A percentile compares a stretch with the other conserved stretches of the same genome.
Evolutionary conservation across 1,140 invertebrate species (phyloP).

Genomic region (Sinonovacula constricta): DNA sequence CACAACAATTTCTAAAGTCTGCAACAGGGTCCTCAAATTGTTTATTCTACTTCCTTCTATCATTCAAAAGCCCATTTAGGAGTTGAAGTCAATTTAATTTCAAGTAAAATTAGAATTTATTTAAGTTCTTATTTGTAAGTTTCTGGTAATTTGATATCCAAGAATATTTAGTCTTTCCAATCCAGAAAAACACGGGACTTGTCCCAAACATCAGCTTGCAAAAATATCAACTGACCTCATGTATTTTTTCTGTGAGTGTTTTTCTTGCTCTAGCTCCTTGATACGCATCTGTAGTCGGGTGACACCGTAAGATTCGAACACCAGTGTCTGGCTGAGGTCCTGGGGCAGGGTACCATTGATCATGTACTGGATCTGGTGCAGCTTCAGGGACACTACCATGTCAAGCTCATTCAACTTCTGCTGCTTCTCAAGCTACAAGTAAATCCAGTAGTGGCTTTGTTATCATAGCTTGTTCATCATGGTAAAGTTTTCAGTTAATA

Average conservation of each 20-base stretch:
- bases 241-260: slow-evolving; percentile 81
- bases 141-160: too few species aligned
- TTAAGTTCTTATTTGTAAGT: too few species aligned
- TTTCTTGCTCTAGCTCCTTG: slow-evolving; percentile 84
- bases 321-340: slow-evolving; percentile 82
- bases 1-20: too few species aligned
- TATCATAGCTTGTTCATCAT: neutral
- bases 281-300: slow-evolving; percentile 82
- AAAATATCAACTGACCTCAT: too few species aligned
- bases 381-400: slow-evolving; percentile 82
- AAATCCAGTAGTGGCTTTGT: neutral
- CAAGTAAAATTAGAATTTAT: too few species aligned
- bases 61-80: too few species aligned
- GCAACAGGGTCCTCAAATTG: too few species aligned
- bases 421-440: slow-evolving; percentile 84
- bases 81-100: too few species aligned
- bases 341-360: slow-evolving; percentile 78
- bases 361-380: slow-evolving; percentile 85
- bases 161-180: too few species aligned
- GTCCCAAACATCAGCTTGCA: too few species aligned
- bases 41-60: too few species aligned
- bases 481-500: neutral
- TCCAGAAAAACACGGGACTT: too few species aligned
- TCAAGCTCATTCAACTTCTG: slow-evolving; percentile 84
- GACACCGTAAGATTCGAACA: slow-evolving; percentile 83